Evolutionary conservation across 1,140 invertebrate species (phyloP), one percentile per base, ranked within the genome.

Genomic region (Plodia interpunctella): DNA sequence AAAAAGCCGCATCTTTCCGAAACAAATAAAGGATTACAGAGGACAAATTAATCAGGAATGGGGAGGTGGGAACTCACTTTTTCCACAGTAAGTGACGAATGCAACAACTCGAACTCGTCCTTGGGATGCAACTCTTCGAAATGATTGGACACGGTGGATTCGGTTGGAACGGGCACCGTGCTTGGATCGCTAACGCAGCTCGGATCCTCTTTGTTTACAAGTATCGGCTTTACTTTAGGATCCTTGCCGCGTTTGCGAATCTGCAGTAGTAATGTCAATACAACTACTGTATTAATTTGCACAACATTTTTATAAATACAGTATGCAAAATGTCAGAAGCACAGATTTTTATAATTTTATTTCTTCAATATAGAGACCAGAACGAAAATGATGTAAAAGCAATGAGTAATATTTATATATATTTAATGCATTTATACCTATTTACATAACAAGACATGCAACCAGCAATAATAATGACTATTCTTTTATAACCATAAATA

Each of bases 81-180:
- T 75, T 90, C 90, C 54, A 66, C 70, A 44, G 70, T 64, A 18
- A 83, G 70, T 62, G 83, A 63, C 20, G 81, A 80, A 59, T 90
- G 88, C 67, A 89, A 80, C 60, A 96, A 88, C 86, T 95, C 94
- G 67, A 95, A 92, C 67, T 95, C 94, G 89, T 96, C 95, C 90
- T 96, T 96, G 57, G 95, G 95, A 61, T 93, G 93, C 84, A 92
- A 93, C 70, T 93, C 85, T 68, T 96, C 94, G 88, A 96, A 96
- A 86, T 94, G 93, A 91, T 96, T 96, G 76, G 74, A 67, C 57
- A 78, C 72, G 49, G 70, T 58, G 5, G 65, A 54, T 20, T 55
- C 57, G n/a, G 70, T 59, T 8, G 80, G 68, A 13, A 78, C 72
- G 18, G 87, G 70, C 50, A 83, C 74, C 50, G 80, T 53, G 66